These are phyloP conservation scores for Venustoraphidia nigricollis DNA, from an alignment of 2,888 invertebrate genomes.

Conservation along the genomic window DNA sequence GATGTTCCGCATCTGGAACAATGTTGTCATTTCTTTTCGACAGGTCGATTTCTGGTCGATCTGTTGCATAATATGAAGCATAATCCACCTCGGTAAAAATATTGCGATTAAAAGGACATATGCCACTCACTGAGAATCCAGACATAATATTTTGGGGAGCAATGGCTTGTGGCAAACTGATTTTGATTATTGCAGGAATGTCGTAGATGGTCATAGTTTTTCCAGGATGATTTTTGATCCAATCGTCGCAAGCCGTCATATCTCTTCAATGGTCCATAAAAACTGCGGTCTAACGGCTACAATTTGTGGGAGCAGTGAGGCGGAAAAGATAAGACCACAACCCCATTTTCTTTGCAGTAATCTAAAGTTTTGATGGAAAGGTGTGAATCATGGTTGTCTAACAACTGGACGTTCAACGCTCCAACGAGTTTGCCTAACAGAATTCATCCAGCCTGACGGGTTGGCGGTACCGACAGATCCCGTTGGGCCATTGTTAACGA, in stretches of 20 bases:
- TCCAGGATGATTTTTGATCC: conserved; percentile 1
- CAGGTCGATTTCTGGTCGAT: no score
- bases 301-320: conserved; percentile 11
- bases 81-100: no score
- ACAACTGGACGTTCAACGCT: conserved; percentile 5
- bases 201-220: no score
- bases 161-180: no score
- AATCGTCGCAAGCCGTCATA: conserved; percentile 5
- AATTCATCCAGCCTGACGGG: conserved; percentile 16
- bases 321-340: conserved; percentile 2
- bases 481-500: conserved; percentile 7
- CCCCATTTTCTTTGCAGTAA: neutral
- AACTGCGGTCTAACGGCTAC: conserved; percentile 7
- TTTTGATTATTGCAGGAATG: no score
- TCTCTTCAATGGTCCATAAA: conserved; percentile 8
- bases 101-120: no score
- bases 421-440: conserved; percentile 8
- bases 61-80: no score
- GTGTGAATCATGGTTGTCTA: conserved; percentile 1
- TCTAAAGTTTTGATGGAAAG: neutral
- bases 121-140: no score
- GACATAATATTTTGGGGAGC: no score
- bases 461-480: conserved; percentile 13
- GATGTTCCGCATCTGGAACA: no score
- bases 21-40: no score